These are phyloP conservation scores for Drosophila pseudoananassae DNA, from an alignment of 1,140 invertebrate genomes.

Conservation along the genomic window DNA sequence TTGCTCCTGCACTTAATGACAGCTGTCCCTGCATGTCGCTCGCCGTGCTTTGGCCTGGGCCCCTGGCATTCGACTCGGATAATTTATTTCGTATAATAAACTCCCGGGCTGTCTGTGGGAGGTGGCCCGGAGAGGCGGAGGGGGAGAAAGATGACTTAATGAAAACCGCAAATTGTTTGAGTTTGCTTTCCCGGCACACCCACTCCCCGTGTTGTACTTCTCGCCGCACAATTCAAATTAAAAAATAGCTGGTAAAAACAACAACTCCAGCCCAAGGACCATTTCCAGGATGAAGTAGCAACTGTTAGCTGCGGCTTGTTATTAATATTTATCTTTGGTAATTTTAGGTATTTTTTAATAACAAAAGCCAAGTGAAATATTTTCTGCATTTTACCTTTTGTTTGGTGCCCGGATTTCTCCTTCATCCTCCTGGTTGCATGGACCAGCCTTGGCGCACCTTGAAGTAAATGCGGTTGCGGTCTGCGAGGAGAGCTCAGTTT, in stretches of 20 bases:
- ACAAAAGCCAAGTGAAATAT: slow-evolving; percentile 71
- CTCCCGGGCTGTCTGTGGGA: slow-evolving; percentile 34
- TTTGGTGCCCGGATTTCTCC: slow-evolving; percentile 32
- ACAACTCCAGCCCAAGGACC: slow-evolving; percentile 28
- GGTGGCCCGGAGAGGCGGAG: background rate
- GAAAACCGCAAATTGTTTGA: slow-evolving; percentile 81
- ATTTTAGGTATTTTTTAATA: slow-evolving; percentile 83
- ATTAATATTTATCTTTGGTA: slow-evolving; percentile 82
- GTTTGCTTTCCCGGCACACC: slow-evolving; percentile 46
- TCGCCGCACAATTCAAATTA: slow-evolving; percentile 67
- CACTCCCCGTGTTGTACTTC: slow-evolving; percentile 12
- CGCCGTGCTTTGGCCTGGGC: slow-evolving; percentile 8
- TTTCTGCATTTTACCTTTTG: slow-evolving; percentile 65
- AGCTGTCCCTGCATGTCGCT: slow-evolving; percentile 47
- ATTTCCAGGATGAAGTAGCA: slow-evolving; percentile 36
- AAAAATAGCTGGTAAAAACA: slow-evolving; percentile 66
- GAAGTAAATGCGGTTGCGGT: slow-evolving; percentile 46
- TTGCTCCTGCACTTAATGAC: slow-evolving; percentile 73
- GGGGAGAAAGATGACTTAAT: slow-evolving; percentile 66
- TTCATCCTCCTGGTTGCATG: slow-evolving; percentile 1
- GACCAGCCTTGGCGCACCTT: slow-evolving; percentile 15
- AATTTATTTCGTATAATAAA: slow-evolving; percentile 82
- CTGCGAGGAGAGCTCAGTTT: slow-evolving; percentile 17
- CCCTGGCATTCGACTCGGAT: slow-evolving; percentile 62
- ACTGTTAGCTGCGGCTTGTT: slow-evolving; percentile 72